These are phyloP conservation scores for Scaeva pyrastri DNA, from an alignment of 2,888 invertebrate genomes.

Conservation along the genomic window DNA sequence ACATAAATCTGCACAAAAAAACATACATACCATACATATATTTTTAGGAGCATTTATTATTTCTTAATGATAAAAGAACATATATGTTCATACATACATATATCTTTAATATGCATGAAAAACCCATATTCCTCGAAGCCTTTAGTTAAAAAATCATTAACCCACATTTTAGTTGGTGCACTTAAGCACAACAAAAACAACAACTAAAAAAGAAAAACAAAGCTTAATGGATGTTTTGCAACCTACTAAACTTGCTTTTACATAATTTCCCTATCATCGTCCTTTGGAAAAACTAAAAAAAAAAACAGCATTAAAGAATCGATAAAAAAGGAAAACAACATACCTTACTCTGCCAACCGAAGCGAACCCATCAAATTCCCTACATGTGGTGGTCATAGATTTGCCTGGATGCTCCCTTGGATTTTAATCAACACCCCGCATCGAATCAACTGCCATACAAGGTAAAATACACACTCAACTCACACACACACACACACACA, in stretches of 20 bases:
- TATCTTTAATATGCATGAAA: neutral
- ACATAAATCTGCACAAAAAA: too few relatives aligned
- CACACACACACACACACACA: too few relatives aligned
- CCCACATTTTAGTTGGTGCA: constrained; percentile 34
- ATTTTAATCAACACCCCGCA: constrained; percentile 63
- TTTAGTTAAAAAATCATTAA: constrained; percentile 32
- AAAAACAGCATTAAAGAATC: neutral
- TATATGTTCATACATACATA: too few relatives aligned
- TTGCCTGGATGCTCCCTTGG: constrained; percentile 24
- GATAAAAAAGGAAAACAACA: constrained; percentile 2
- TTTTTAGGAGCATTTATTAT: too few relatives aligned
- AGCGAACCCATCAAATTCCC: constrained; percentile 3
- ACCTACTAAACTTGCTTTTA: neutral
- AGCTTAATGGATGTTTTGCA: constrained; percentile 3
- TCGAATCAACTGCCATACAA: constrained; percentile 37
- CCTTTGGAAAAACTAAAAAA: neutral
- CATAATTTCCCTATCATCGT: neutral
- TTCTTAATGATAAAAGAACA: too few relatives aligned
- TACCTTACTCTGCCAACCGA: too few relatives aligned
- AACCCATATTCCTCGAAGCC: neutral
- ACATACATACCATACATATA: too few relatives aligned
- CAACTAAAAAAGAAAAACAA: neutral
- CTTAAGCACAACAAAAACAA: neutral
- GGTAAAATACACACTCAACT: too few relatives aligned
- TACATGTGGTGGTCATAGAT: constrained; percentile 16